phyloP scores from a whole-genome alignment of 2,797 vertebrate species.

The Pelochelys cantorii region DNA sequence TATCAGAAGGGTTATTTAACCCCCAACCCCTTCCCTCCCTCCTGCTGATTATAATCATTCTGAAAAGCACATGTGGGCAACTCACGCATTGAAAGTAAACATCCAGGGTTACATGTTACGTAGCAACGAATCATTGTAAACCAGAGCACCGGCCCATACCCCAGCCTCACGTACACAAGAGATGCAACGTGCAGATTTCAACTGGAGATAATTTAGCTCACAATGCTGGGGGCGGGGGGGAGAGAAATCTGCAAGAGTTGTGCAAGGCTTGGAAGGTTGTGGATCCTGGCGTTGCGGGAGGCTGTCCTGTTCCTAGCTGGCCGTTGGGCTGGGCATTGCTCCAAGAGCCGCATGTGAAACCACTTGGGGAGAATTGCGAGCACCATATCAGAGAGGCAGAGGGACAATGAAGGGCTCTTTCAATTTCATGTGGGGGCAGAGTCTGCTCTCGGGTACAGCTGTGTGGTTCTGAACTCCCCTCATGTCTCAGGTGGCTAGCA shows the following conservation, averaged over 20 bases:
- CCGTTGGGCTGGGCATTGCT: background rate
- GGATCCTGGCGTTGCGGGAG: background rate
- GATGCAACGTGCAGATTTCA: background rate
- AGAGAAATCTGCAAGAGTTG: background rate
- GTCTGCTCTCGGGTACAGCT: background rate
- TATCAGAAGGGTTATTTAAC: background rate
- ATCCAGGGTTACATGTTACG: background rate
- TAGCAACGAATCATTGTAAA: background rate
- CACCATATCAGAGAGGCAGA: background rate
- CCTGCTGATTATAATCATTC: background rate
- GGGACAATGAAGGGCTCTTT: background rate
- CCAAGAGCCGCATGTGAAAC: background rate
- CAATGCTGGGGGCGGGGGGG: background rate
- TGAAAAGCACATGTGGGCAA: background rate
- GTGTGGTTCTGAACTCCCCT: background rate
- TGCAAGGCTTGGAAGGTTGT: background rate
- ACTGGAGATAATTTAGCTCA: background rate
- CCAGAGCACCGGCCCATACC: background rate
- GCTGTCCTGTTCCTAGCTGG: background rate
- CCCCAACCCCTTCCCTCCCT: background rate
- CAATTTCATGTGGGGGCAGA: background rate
- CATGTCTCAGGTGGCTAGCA: fast-evolving
- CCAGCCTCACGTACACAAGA: background rate
- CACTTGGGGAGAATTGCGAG: background rate
- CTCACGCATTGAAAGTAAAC: background rate